phyloP scores from a whole-genome alignment of 2,113 vertebrate genomes.

The Butastur rufipennis region DNA sequence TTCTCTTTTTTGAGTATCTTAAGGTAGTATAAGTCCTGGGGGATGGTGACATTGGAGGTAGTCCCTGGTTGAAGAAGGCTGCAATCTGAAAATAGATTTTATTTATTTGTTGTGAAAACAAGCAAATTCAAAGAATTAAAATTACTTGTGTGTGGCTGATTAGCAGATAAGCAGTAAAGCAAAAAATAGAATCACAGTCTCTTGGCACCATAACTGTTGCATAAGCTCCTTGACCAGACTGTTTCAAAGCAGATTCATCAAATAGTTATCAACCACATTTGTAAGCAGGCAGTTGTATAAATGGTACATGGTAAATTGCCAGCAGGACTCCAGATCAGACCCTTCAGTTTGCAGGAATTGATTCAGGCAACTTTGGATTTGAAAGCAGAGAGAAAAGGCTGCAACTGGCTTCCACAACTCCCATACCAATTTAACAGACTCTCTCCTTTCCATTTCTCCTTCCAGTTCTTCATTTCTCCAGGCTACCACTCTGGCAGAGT shows the following conservation, averaged over 20 bases:
- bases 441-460: neutral
- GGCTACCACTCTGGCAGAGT: neutral
- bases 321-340: neutral
- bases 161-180: neutral
- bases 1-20: neutral
- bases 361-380: neutral
- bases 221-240: neutral
- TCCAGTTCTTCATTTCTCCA: neutral
- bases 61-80: neutral
- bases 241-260: neutral
- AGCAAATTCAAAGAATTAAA: neutral
- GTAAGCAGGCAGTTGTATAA: neutral
- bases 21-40: neutral
- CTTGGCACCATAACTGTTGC: neutral
- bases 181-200: neutral
- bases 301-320: neutral
- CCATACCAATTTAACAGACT: neutral
- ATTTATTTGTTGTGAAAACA: neutral
- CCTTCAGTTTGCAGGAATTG: neutral
- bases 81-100: neutral
- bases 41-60: neutral
- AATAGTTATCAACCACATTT: neutral
- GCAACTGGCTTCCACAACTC: neutral
- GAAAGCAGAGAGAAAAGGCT: neutral
- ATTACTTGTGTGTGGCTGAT: neutral